Base-by-base conservation (phyloP, 64 coral and sea anemone species). In the Montipora sp. region DNA sequence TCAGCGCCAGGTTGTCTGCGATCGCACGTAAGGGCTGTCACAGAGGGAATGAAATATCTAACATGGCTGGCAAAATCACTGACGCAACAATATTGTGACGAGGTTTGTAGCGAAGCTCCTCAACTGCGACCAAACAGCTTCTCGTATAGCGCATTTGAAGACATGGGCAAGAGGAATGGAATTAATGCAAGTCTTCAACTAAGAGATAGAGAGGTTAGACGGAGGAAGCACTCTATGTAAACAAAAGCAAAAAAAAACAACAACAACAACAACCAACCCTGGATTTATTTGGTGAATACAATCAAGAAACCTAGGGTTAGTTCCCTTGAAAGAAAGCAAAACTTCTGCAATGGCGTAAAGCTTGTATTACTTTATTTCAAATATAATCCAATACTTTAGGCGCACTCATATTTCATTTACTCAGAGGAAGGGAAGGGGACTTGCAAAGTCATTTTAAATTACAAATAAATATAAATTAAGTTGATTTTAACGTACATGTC, bases 1-100 rank as follows among this genome's bases (percentile, higher is more conserved):
- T 85, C 82, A 27, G 82, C 82, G 49, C 59, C 70, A 22, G 82
- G 82, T 8, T 85, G 82, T n/a, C 68, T 85, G 47, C 82, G 45
- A 6, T 85, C 63, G 2, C 82, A 85, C 63, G 65, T 85, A 3
- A 71, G 71, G 71, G 65, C 46, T 20, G 82, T 85, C 18, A 71
- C 65, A 8, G 82, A 71, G 45, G 68, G 82, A 27, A 85, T 85
- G 65, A 85, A 85, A 66, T 50, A 85, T 70, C 19, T 85, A 20
- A 85, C 82, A 22, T 49, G 82, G 63, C 65, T 85, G 47, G 82
- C 82, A 71, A 85, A 70, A 51, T 85, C 82, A 21, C 22, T 85
- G 65, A 85, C 82, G 15, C 82, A 85, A 49, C 68, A 85, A 22
- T 85, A 85, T 50, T 85, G 82, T 51, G 45, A 72, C 9, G 65